Evolutionary conservation across 2,888 invertebrate genomes (phyloP).

Genomic region (Drosophila meridionalis): DNA sequence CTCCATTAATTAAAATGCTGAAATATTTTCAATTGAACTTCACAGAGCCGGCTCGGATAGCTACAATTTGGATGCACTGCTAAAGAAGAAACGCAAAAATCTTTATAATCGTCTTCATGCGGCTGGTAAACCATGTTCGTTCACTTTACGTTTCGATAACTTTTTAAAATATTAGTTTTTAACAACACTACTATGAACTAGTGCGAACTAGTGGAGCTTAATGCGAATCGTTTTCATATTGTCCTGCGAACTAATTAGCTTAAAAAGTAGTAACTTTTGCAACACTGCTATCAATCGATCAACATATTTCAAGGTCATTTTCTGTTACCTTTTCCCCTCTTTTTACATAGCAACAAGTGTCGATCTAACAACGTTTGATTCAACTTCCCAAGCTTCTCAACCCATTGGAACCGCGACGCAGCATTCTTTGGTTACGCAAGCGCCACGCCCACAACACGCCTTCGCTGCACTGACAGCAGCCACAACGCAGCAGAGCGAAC

Average conservation of each 20-base stretch:
- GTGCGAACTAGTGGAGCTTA: background rate
- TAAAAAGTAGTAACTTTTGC: background rate
- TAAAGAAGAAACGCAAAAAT: conserved; percentile 84
- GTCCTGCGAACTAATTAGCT: background rate
- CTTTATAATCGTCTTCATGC: conserved; percentile 83
- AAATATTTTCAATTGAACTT: background rate
- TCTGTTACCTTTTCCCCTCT: background rate
- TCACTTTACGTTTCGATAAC: background rate
- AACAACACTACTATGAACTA: background rate
- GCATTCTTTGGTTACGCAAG: conserved; percentile 41
- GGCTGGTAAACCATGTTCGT: conserved; percentile 69
- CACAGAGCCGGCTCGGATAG: conserved; percentile 78
- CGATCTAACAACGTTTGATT: conserved; percentile 59
- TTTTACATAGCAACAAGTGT: conserved; percentile 54
- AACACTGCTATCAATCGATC: background rate
- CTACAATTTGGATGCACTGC: conserved; percentile 82
- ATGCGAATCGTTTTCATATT: background rate
- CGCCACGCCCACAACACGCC: conserved; percentile 67
- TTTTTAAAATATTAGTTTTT: background rate
- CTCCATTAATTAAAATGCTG: background rate
- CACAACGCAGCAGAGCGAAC: conserved; percentile 60
- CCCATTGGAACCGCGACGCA: conserved; percentile 20
- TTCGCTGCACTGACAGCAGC: conserved; percentile 63
- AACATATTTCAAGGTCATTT: background rate
- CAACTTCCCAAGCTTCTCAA: conserved; percentile 31